Percentiles rank a stretch among this genome's conserved stretches.
Conservation (phyloP, 2,113 vertebrate genomes). For the Tychaedon coryphoeus region DNA sequence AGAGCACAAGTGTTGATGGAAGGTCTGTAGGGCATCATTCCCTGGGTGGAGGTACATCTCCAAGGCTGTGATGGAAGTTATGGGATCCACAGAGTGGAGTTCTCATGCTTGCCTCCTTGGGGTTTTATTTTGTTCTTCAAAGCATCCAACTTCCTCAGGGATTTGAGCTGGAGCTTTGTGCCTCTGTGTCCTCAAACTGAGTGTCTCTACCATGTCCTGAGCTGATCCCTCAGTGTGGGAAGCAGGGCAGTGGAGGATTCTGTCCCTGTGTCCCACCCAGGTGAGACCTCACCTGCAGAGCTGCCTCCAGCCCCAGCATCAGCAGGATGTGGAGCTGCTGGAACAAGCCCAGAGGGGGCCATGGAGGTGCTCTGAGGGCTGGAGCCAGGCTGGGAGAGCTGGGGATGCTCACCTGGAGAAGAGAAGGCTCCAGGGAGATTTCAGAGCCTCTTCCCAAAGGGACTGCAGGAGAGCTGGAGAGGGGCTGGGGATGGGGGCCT, state of each 20-base stretch:
- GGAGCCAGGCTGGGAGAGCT: not conserved
- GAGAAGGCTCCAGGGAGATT: not conserved
- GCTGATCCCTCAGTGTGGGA: not conserved
- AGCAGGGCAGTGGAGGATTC: not conserved
- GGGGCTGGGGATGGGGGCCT: not conserved
- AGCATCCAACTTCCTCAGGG: not conserved
- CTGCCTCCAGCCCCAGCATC: not conserved
- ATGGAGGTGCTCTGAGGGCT: rapidly evolving
- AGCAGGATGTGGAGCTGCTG: not conserved
- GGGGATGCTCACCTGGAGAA: not conserved
- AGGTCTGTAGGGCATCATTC: not conserved
- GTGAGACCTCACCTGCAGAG: not conserved
- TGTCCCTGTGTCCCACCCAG: not conserved
- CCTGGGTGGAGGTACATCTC: not conserved
- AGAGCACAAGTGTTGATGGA: too few relatives aligned
- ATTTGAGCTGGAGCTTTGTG: not conserved
- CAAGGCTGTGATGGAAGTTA: not conserved
- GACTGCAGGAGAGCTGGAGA: not conserved
- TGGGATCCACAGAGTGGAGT: not conserved
- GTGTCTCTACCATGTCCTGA: not conserved
- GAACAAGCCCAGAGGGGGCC: rapidly evolving
- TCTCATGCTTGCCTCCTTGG: not conserved
- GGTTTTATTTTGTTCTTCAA: not conserved
- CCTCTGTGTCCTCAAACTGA: not conserved
- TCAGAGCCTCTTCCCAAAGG: not conserved